Conservation (phyloP, 2,888 invertebrate genomes). For the Operophtera brumata region DNA sequence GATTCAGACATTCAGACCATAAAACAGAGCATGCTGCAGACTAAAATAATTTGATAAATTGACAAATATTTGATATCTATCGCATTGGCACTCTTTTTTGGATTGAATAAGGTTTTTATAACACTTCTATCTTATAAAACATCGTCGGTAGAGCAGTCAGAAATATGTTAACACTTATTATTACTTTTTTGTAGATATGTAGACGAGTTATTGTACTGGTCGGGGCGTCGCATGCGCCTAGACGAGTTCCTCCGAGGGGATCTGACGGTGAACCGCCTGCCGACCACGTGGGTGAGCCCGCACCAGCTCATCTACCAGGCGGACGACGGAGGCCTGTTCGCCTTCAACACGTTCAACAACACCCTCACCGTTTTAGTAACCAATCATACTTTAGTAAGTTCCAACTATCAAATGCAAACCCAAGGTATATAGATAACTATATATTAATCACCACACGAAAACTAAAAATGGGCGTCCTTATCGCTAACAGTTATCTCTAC, state of each 20-base stretch:
- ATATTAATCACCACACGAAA: too few relatives aligned
- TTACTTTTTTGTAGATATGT: slow-evolving; percentile 83
- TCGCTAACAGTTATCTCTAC: too few relatives aligned
- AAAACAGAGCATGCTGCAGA: background rate
- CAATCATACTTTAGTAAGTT: slow-evolving; percentile 90
- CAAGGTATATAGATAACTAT: too few relatives aligned
- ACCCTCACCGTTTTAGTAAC: slow-evolving; percentile 89
- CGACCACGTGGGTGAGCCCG: slow-evolving; percentile 90
- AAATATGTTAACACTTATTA: too few relatives aligned
- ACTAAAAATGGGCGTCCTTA: too few relatives aligned
- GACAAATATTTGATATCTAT: background rate
- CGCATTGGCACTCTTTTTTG: background rate
- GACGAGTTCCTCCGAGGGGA: slow-evolving; percentile 92
- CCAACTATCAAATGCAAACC: too few relatives aligned
- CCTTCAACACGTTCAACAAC: slow-evolving; percentile 89
- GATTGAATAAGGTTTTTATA: background rate
- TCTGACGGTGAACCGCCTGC: slow-evolving; percentile 85
- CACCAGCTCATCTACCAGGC: slow-evolving; percentile 92
- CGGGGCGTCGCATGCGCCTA: slow-evolving; percentile 90
- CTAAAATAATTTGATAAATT: too few relatives aligned
- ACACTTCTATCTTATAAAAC: background rate
- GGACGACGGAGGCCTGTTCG: slow-evolving; percentile 91
- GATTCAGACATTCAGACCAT: background rate
- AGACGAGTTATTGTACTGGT: slow-evolving; percentile 94
- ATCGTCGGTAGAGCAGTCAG: too few relatives aligned